Conservation (phyloP, 2,888 invertebrate genomes). For the Drosophila colorata region DNA sequence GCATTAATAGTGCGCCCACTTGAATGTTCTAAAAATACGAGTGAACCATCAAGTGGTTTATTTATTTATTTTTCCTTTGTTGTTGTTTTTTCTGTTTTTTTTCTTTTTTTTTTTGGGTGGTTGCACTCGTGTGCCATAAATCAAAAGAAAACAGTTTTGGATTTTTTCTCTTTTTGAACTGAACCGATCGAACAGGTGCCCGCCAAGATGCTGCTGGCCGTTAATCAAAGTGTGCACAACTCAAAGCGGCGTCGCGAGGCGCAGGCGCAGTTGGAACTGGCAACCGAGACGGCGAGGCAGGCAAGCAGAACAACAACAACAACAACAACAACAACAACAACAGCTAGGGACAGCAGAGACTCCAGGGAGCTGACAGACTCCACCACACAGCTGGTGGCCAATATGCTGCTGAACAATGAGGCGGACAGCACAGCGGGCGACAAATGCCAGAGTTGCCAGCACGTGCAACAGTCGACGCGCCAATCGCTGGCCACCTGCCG, state of each 20-base stretch:
- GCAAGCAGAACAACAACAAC: neutral
- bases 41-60: conserved; percentile 8
- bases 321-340: conserved; percentile 2
- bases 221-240: conserved; percentile 78
- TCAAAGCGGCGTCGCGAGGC: conserved; percentile 50
- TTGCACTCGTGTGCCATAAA: conserved; percentile 63
- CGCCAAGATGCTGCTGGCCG: conserved; percentile 79
- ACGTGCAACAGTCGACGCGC: conserved; percentile 41
- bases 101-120: neutral
- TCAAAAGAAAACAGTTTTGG: conserved; percentile 33
- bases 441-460: conserved; percentile 44
- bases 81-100: conserved; percentile 8
- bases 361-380: conserved; percentile 45
- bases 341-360: neutral
- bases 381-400: conserved; percentile 55
- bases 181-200: conserved; percentile 47
- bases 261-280: conserved; percentile 11
- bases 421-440: neutral
- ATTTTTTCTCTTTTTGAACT: conserved; percentile 14
- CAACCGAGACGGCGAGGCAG: no score
- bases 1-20: conserved; percentile 44
- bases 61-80: conserved; percentile 18
- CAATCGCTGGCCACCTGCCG: conserved; percentile 4
- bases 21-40: conserved; percentile 49
- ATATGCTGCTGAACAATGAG: conserved; percentile 37